Evolutionary conservation across 2,888 invertebrate species (phyloP).

Genomic region (Acleris laterana): DNA sequence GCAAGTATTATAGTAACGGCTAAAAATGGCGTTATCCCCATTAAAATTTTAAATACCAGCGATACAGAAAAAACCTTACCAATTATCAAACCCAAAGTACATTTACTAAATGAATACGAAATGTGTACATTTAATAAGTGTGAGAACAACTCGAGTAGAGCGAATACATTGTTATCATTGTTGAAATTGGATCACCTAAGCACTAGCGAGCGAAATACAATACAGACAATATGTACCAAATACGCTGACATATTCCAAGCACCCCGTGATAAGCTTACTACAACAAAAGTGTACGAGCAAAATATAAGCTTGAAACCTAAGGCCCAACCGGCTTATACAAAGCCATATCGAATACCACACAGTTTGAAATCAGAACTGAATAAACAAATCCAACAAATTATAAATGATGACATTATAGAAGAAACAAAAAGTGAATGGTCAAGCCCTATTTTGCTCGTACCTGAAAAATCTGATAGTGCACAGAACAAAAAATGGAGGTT

Average conservation of each 20-base stretch:
- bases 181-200: conserved; percentile 19
- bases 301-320: conserved; percentile 16
- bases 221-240: no score
- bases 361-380: conserved; percentile 9
- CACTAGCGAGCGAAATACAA: no score
- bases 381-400: conserved; percentile 1
- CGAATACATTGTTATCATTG: conserved; percentile 20
- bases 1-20: background rate
- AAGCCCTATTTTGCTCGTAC: conserved; percentile 6
- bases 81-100: conserved; percentile 5
- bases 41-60: conserved; percentile 9
- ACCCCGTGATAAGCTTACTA: conserved; percentile 12
- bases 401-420: conserved; percentile 5
- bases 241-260: background rate
- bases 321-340: conserved; percentile 1
- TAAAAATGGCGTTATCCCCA: background rate
- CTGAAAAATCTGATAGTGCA: background rate
- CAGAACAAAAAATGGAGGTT: conserved; percentile 3
- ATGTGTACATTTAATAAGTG: conserved; percentile 14
- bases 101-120: conserved; percentile 7
- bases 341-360: conserved; percentile 22
- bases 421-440: conserved; percentile 3
- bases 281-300: conserved; percentile 7
- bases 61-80: background rate
- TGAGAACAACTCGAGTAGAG: background rate